These are phyloP conservation scores for Takifugu rubripes DNA, from an alignment of 2,797 vertebrate genomes.

Conservation along the genomic window DNA sequence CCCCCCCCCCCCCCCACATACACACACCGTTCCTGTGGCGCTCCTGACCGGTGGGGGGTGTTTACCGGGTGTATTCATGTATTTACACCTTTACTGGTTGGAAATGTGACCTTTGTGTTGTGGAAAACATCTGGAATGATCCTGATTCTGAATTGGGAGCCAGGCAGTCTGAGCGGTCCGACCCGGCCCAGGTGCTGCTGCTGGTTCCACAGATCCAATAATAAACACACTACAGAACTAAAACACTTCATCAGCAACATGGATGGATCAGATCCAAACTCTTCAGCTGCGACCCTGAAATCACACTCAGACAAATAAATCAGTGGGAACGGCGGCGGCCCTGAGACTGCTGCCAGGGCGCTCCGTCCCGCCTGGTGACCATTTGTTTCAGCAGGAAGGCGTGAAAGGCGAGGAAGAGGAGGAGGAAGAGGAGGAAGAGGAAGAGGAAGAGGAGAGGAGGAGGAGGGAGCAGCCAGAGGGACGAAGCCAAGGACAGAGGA, in stretches of 20 bases:
- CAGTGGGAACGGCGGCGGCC: neutral
- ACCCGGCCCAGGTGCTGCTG: no score
- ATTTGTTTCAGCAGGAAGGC: constrained; percentile 11
- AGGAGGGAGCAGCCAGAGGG: neutral
- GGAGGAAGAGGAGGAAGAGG: constrained; percentile 7
- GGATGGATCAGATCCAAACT: no score
- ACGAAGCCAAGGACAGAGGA: constrained; percentile 1
- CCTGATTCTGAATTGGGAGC: no score
- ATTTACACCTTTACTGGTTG: neutral
- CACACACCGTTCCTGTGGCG: neutral
- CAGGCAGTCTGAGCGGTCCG: no score
- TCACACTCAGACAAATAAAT: neutral
- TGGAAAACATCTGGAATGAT: no score
- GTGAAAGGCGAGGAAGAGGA: constrained; percentile 7
- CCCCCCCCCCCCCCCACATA: neutral
- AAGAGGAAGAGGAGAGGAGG: constrained; percentile 7
- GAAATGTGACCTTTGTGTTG: no score
- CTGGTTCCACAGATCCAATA: no score
- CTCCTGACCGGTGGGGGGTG: neutral
- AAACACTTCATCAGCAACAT: no score
- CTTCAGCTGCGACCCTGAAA: constrained; percentile 8
- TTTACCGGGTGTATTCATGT: neutral
- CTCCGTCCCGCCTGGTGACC: neutral
- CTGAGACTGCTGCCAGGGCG: constrained; percentile 4
- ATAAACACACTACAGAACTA: no score